A percentile compares a stretch with the other conserved stretches of the same genome.
Evolutionary conservation across 2,113 vertebrate species (phyloP).

Genomic region (Upupa epops): DNA sequence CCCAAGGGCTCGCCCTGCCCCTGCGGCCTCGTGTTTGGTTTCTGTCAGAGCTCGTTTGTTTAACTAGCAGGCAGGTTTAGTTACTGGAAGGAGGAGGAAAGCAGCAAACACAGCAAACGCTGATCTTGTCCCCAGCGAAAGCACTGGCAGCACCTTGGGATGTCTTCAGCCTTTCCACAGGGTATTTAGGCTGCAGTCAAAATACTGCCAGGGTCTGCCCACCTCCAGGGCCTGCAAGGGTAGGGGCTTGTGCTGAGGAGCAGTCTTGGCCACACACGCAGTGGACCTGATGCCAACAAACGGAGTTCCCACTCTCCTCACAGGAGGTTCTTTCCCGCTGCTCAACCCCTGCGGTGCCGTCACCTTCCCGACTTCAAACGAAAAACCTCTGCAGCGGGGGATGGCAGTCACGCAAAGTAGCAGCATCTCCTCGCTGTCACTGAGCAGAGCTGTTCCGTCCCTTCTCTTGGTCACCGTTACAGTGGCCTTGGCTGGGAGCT

Average conservation of each 20-base stretch:
- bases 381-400: not conserved
- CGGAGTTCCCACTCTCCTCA: not conserved
- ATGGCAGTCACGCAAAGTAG: not conserved
- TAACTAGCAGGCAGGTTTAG: conserved; percentile 53
- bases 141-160: conserved; percentile 29
- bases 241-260: not conserved
- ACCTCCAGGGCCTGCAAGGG: not conserved
- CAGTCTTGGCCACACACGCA: not conserved
- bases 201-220: conserved; percentile 40
- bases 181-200: conserved; percentile 44
- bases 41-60: conserved; percentile 49
- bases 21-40: conserved; percentile 6
- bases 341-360: fast-evolving
- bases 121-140: conserved; percentile 35
- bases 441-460: not conserved
- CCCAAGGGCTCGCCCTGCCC: not conserved
- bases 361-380: not conserved
- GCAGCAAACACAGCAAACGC: conserved; percentile 37
- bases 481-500: not conserved
- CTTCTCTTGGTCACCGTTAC: not conserved
- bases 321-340: not conserved
- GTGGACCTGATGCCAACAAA: not conserved
- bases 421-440: not conserved
- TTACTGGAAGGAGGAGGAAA: conserved; percentile 40
- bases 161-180: conserved; percentile 52